Evolutionary conservation across 2,888 invertebrate genomes (phyloP).

Genomic region (Gryllus longicercus): DNA sequence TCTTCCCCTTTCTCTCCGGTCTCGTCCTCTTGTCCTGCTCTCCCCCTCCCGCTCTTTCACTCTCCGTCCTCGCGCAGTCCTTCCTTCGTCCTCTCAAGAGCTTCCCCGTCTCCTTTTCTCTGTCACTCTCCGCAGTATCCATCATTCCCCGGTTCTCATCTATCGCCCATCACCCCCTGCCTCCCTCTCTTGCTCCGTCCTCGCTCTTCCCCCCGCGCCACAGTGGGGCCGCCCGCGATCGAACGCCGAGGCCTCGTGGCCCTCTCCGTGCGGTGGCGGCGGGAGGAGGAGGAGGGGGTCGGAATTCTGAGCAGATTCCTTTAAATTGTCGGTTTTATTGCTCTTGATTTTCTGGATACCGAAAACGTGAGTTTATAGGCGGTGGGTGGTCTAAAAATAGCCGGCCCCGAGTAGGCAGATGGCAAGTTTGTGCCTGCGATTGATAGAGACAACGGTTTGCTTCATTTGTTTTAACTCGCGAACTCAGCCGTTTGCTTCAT

Average conservation of each 20-base stretch:
- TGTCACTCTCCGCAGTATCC: neutral
- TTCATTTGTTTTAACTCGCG: too few relatives aligned
- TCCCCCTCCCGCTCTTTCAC: too few relatives aligned
- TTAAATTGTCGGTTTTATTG: conserved; percentile 1
- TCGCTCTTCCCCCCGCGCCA: neutral
- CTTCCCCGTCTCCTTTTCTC: neutral
- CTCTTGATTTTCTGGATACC: neutral
- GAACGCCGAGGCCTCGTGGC: neutral
- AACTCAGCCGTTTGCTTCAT: too few relatives aligned
- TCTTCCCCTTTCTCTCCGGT: neutral
- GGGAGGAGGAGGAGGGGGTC: neutral
- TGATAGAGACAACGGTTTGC: too few relatives aligned
- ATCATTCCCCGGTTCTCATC: neutral
- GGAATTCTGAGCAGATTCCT: neutral
- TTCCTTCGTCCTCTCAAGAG: neutral
- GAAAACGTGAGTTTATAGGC: neutral
- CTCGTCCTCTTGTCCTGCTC: too few relatives aligned
- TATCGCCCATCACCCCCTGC: too few relatives aligned
- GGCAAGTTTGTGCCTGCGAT: too few relatives aligned
- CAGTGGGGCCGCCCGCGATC: neutral
- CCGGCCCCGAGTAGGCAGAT: too few relatives aligned
- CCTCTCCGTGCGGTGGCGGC: neutral
- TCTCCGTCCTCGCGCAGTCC: too few relatives aligned
- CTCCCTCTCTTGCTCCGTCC: neutral
- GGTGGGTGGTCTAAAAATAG: neutral